Conservation (phyloP, 2,797 vertebrate genomes). For the Novumbra hubbsi region DNA sequence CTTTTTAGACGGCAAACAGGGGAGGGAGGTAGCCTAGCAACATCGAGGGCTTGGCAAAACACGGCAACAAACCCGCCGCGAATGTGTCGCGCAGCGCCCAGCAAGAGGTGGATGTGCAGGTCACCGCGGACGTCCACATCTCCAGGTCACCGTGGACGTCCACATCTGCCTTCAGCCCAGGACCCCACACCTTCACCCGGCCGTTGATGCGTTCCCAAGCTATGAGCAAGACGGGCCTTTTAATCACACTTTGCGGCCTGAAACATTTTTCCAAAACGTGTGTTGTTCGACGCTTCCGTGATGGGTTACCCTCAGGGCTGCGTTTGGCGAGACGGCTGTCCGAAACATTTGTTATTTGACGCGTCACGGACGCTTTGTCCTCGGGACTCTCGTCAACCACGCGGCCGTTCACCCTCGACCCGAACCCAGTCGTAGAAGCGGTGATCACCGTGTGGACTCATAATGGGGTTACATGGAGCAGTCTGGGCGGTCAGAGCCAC, state of each 20-base stretch:
- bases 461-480: neutral
- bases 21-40: slow-evolving; percentile 77
- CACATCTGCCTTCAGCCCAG: slow-evolving; percentile 44
- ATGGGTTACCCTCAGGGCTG: no score
- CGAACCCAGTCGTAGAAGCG: neutral
- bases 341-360: no score
- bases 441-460: neutral
- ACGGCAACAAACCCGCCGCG: slow-evolving; percentile 58
- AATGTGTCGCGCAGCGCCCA: slow-evolving; percentile 49
- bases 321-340: no score
- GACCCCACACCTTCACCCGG: neutral
- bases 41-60: slow-evolving; percentile 66
- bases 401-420: neutral
- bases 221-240: no score
- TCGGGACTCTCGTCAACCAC: neutral
- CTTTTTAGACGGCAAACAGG: slow-evolving; percentile 63
- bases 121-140: slow-evolving; percentile 59
- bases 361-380: no score
- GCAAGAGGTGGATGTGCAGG: neutral
- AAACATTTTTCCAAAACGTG: no score
- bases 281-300: no score
- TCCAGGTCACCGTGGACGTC: slow-evolving; percentile 50
- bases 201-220: no score
- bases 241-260: no score
- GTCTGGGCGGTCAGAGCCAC: no score